phyloP scores from a whole-genome alignment of 2,888 invertebrate species.

The Torymus aiolomorphi region DNA sequence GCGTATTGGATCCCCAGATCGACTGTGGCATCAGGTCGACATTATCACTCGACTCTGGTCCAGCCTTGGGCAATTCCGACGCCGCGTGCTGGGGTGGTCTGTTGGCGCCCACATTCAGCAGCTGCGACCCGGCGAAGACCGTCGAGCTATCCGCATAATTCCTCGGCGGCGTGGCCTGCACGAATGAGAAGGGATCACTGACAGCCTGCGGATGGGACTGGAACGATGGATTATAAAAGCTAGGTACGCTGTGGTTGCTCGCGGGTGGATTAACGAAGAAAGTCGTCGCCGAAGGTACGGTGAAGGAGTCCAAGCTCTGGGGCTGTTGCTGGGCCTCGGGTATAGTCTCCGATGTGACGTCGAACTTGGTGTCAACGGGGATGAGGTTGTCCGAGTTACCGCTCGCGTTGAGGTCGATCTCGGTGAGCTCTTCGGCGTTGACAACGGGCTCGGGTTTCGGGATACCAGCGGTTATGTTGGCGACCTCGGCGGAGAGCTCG shows the following conservation, averaged over 20 bases:
- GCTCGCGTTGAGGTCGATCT: slow-evolving; percentile 58
- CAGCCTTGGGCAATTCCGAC: not conserved
- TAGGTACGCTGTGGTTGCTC: slow-evolving; percentile 35
- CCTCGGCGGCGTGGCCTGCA: slow-evolving; percentile 15
- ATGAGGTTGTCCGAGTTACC: not conserved
- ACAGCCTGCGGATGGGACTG: slow-evolving; percentile 23
- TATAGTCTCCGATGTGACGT: not conserved
- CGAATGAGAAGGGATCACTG: slow-evolving; percentile 44
- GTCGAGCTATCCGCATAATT: not conserved
- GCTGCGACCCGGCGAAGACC: slow-evolving; percentile 11
- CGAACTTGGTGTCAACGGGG: slow-evolving; percentile 2
- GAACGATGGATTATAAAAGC: slow-evolving; percentile 41
- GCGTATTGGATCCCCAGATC: slow-evolving; percentile 33
- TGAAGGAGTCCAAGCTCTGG: slow-evolving; percentile 26
- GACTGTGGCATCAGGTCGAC: slow-evolving; percentile 28
- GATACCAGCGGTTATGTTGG: slow-evolving; percentile 54
- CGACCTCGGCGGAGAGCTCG: slow-evolving; percentile 57
- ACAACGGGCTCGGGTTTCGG: not conserved
- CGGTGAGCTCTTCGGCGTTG: slow-evolving; percentile 57
- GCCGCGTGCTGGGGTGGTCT: not conserved
- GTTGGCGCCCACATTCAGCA: not conserved
- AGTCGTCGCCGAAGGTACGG: slow-evolving; percentile 30
- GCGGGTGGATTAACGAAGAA: slow-evolving; percentile 34
- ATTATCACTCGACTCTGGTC: not conserved
- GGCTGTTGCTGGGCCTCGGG: not conserved